Evolutionary conservation across 2,113 vertebrate genomes (phyloP).

Genomic region (Craseonycteris thonglongyai): DNA sequence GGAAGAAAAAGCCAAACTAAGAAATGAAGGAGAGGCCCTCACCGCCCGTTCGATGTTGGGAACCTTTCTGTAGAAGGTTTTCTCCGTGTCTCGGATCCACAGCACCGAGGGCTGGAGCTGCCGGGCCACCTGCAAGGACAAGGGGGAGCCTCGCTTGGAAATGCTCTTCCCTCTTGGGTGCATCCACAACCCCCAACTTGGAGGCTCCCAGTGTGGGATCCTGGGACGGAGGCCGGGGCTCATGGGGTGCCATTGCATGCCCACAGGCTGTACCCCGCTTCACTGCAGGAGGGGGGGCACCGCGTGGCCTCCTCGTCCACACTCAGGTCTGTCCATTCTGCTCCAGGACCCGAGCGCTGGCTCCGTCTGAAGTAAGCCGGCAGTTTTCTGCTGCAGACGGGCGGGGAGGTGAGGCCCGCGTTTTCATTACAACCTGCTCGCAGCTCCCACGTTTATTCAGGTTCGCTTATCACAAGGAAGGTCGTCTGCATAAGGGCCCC

Average conservation of each 20-base stretch:
- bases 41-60: constrained; percentile 78
- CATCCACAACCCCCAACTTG: fast-evolving
- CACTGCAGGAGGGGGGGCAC: constrained; percentile 46
- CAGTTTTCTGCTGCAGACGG: not conserved
- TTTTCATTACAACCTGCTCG: constrained; percentile 27
- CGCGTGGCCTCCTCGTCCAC: not conserved
- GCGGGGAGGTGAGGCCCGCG: not conserved
- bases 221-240: fast-evolving
- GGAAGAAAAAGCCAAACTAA: too few species aligned
- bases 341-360: not conserved
- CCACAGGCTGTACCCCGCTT: not conserved
- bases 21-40: not conserved
- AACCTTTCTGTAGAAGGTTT: constrained; percentile 83
- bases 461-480: constrained; percentile 28
- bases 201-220: fast-evolving
- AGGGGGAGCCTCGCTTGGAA: not conserved
- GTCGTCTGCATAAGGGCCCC: not conserved
- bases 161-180: fast-evolving
- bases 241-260: fast-evolving
- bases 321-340: fast-evolving
- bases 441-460: not conserved
- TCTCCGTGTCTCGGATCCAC: constrained; percentile 88
- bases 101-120: constrained; percentile 87
- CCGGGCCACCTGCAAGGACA: constrained; percentile 81
- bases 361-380: not conserved